Percentiles rank a stretch among this genome's conserved stretches.
phyloP scores from a whole-genome alignment of 2,888 invertebrate species.

The Bellardia pandia region DNA sequence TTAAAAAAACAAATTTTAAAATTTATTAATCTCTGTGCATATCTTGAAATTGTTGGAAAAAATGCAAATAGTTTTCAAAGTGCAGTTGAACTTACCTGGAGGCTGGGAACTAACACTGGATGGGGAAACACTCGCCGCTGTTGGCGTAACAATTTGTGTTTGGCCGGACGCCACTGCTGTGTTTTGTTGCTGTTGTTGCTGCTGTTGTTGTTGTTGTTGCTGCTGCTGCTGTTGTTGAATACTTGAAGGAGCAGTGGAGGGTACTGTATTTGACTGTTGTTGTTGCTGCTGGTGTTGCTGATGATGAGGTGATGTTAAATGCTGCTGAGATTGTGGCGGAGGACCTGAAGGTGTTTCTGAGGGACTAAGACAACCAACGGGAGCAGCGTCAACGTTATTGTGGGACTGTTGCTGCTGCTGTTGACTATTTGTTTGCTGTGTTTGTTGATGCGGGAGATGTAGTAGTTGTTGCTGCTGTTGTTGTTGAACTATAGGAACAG shows the following conservation, averaged over 20 bases:
- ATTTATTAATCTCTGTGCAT: too few relatives aligned
- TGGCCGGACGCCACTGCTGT: constrained; percentile 84
- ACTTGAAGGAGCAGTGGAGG: constrained; percentile 81
- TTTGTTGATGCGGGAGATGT: constrained; percentile 79
- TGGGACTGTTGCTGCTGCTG: constrained; percentile 79
- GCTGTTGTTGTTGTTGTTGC: constrained; percentile 80
- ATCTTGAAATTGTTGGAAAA: too few relatives aligned
- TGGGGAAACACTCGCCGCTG: constrained; percentile 86
- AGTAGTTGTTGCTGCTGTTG: constrained; percentile 79
- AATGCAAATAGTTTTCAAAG: neutral
- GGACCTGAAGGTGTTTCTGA: constrained; percentile 80
- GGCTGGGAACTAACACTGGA: constrained; percentile 86
- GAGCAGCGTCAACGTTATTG: constrained; percentile 80
- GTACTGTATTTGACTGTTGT: constrained; percentile 79
- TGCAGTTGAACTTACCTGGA: constrained; percentile 82
- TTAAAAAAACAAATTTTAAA: too few relatives aligned
- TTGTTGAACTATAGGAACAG: constrained; percentile 81
- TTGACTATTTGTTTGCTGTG: constrained; percentile 72
- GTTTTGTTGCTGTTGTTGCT: constrained; percentile 81
- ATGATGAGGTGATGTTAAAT: constrained; percentile 80
- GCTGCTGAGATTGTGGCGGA: constrained; percentile 77
- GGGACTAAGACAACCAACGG: constrained; percentile 81
- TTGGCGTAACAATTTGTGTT: constrained; percentile 85
- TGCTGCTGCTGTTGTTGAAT: constrained; percentile 79
- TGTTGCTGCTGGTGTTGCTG: constrained; percentile 79